phyloP scores from a whole-genome alignment of 30 jellyfish, hydroid and myxozoan genomes.

The Hydractinia symbiolongicarpus region DNA sequence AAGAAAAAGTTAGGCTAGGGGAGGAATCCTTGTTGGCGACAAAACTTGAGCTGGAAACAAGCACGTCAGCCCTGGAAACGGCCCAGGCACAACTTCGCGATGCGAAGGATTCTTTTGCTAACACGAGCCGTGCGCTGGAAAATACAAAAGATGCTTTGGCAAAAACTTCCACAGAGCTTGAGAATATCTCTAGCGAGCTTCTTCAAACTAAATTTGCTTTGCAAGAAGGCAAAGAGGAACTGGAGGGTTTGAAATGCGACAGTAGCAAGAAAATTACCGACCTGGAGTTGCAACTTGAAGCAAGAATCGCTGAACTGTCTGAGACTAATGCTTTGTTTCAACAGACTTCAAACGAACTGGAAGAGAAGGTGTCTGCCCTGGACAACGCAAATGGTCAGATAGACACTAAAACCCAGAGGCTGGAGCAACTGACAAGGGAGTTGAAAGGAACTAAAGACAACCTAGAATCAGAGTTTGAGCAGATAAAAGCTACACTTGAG shows the following conservation, averaged over 20 bases:
- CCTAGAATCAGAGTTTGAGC: background rate
- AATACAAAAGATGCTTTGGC: background rate
- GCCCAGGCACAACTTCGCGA: background rate
- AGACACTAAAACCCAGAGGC: no score
- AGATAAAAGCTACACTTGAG: background rate
- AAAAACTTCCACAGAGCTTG: background rate
- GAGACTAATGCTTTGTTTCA: background rate
- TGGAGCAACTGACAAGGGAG: no score
- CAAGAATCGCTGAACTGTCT: background rate
- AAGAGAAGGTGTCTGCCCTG: no score
- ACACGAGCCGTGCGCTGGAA: background rate
- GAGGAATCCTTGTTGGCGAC: background rate
- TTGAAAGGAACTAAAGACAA: no score
- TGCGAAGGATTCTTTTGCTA: background rate
- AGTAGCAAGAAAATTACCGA: background rate
- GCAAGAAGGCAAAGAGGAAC: background rate
- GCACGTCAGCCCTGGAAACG: background rate
- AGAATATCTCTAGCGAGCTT: background rate
- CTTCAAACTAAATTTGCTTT: background rate
- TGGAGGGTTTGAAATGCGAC: background rate
- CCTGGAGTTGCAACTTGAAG: background rate
- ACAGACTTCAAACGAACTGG: no score
- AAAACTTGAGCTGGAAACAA: background rate
- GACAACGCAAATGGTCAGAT: no score
- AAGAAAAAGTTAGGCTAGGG: background rate